phyloP scores from a whole-genome alignment of 2,113 vertebrate genomes.

The Willisornis vidua region DNA sequence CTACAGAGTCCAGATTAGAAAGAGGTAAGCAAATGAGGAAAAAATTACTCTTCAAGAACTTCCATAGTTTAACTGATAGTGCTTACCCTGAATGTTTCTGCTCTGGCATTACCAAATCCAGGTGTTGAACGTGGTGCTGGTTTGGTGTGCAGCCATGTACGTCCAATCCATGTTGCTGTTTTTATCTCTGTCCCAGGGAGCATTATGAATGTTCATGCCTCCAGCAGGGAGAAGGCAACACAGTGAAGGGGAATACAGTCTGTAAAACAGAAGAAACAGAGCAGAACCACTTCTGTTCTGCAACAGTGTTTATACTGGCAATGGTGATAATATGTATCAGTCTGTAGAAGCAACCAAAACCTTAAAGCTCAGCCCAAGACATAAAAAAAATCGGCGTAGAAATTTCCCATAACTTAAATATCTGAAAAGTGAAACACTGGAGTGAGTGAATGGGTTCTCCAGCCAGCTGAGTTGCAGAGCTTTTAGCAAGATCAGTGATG shows the following conservation, averaged over 20 bases:
- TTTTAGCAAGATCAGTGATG: neutral
- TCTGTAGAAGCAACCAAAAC: neutral
- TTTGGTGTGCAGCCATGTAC: neutral
- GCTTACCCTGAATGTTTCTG: neutral
- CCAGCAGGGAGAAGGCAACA: neutral
- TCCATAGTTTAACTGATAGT: neutral
- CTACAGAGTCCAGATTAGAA: neutral
- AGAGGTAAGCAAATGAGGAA: neutral
- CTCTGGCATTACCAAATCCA: neutral
- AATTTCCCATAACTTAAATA: neutral
- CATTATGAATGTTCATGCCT: neutral
- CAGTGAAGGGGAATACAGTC: neutral
- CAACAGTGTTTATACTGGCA: neutral
- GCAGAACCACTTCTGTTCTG: neutral
- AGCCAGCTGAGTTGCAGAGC: neutral
- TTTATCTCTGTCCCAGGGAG: neutral
- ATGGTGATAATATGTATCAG: neutral
- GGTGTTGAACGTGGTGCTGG: neutral
- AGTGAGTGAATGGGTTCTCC: neutral
- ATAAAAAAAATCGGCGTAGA: neutral
- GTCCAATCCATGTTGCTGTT: neutral
- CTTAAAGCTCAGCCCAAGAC: neutral
- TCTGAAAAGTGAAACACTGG: neutral
- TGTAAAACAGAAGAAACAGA: neutral
- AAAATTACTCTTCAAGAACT: neutral